Percentiles rank a stretch among this genome's conserved stretches.
Evolutionary conservation across 2,888 invertebrate species (phyloP).

Genomic region (Cetonia aurata): DNA sequence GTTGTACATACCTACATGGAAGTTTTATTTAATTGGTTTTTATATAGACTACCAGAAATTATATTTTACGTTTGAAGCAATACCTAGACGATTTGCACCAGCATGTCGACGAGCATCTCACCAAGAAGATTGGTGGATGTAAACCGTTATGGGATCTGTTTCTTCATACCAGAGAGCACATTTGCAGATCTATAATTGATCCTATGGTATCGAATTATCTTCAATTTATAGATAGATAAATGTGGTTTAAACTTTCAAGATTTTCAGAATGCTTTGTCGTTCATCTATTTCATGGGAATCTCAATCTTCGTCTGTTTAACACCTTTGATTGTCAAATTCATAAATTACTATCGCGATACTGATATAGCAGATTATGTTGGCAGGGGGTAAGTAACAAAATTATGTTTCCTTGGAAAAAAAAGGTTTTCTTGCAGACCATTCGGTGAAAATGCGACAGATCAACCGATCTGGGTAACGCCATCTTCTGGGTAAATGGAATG

Average conservation of each 20-base stretch:
- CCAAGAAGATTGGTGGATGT: slow-evolving; percentile 35
- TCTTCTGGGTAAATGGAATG: neutral
- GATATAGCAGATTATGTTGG: neutral
- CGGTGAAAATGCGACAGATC: neutral
- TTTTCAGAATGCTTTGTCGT: slow-evolving; percentile 36
- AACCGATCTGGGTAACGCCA: no score
- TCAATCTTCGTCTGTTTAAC: slow-evolving; percentile 29
- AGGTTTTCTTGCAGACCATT: neutral
- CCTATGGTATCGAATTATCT: slow-evolving; percentile 33
- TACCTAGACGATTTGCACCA: slow-evolving; percentile 38
- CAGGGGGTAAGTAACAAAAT: slow-evolving; percentile 14
- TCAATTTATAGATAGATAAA: neutral
- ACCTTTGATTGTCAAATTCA: slow-evolving; percentile 34
- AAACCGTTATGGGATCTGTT: slow-evolving; percentile 43
- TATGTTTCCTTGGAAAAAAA: neutral
- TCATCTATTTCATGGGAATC: slow-evolving; percentile 24
- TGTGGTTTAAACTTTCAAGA: neutral
- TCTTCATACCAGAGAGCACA: slow-evolving; percentile 27
- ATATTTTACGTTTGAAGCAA: slow-evolving; percentile 39
- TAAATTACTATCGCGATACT: slow-evolving; percentile 25
- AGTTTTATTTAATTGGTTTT: neutral
- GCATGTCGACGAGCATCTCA: slow-evolving; percentile 32
- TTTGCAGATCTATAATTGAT: slow-evolving; percentile 37
- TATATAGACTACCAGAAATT: slow-evolving; percentile 32
- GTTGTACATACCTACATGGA: neutral